Percentiles rank a stretch among this genome's conserved stretches.
These are phyloP conservation scores for Drosophila parvula DNA, from an alignment of 1,140 invertebrate species.

Conservation along the genomic window DNA sequence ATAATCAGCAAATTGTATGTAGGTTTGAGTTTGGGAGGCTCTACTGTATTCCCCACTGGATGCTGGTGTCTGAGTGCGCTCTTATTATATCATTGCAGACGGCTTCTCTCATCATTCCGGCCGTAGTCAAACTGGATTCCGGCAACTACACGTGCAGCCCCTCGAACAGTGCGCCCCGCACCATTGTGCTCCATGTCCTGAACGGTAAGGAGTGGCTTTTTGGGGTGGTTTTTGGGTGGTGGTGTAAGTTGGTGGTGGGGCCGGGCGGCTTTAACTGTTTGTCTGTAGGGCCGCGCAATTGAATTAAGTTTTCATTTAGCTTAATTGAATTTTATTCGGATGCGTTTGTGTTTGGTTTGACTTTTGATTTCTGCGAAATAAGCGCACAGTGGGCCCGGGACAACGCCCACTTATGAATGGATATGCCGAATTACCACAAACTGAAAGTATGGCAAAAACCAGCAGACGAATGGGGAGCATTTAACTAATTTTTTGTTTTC, in stretches of 20 bases:
- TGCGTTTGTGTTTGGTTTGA: conserved; percentile 59
- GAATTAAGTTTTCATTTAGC: conserved; percentile 83
- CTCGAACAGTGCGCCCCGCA: conserved; percentile 82
- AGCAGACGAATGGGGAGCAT: conserved; percentile 1
- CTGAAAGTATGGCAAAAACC: conserved; percentile 3
- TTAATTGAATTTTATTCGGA: conserved; percentile 81
- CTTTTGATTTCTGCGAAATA: conserved; percentile 57
- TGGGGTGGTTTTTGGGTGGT: not conserved
- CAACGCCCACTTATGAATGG: conserved; percentile 8
- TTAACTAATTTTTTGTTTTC: conserved; percentile 29
- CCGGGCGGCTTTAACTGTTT: conserved; percentile 57
- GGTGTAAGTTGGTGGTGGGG: conserved; percentile 5
- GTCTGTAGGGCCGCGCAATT: conserved; percentile 67
- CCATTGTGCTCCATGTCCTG: conserved; percentile 81
- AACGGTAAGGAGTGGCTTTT: conserved; percentile 68
- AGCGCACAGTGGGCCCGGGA: conserved; percentile 46
- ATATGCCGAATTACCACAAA: conserved; percentile 17
- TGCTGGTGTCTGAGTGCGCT: conserved; percentile 24
- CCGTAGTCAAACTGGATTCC: conserved; percentile 81
- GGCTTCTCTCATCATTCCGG: conserved; percentile 83
- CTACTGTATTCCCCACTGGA: not conserved
- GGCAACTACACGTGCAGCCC: conserved; percentile 84
- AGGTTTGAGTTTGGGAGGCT: not conserved
- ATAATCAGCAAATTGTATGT: not conserved
- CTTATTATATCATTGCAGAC: conserved; percentile 62